Percentiles rank a stretch among this genome's conserved stretches.
phyloP scores from a whole-genome alignment of 2,888 invertebrate genomes.

The Abrostola tripartita region DNA sequence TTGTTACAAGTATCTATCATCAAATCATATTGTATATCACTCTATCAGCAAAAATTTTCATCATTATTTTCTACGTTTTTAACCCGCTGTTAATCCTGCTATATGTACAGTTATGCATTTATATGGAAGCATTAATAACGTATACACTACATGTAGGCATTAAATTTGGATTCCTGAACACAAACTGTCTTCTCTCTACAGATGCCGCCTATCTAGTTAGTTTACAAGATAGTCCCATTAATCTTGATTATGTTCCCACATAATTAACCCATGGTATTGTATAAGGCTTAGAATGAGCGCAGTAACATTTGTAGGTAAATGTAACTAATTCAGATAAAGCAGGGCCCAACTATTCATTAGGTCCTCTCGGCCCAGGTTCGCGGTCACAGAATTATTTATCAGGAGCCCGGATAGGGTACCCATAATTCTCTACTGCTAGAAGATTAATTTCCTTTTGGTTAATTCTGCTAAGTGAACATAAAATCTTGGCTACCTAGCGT shows the following conservation, averaged over 20 bases:
- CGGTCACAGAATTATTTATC: constrained; percentile 71
- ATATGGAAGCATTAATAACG: too few relatives aligned
- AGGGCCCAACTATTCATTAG: constrained; percentile 68
- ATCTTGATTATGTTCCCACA: constrained; percentile 10
- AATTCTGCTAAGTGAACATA: constrained; percentile 34
- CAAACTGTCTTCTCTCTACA: not conserved
- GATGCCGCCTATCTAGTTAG: constrained; percentile 8
- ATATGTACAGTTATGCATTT: too few relatives aligned
- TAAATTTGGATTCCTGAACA: too few relatives aligned
- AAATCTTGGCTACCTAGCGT: not conserved
- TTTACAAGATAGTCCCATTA: constrained; percentile 11
- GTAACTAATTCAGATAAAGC: constrained; percentile 60
- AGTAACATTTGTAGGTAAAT: constrained; percentile 37
- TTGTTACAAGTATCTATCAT: too few relatives aligned
- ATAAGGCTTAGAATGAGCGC: constrained; percentile 12
- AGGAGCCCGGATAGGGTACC: constrained; percentile 55
- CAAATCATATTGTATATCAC: too few relatives aligned
- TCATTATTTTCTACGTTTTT: too few relatives aligned
- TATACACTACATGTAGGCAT: too few relatives aligned
- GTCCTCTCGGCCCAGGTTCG: constrained; percentile 49
- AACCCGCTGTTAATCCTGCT: too few relatives aligned
- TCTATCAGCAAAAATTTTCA: too few relatives aligned
- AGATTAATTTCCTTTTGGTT: constrained; percentile 42
- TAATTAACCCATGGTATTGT: constrained; percentile 7
- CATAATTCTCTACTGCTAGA: constrained; percentile 50